Conservation (phyloP, 2,797 vertebrate genomes). For the Siniperca undulata region DNA sequence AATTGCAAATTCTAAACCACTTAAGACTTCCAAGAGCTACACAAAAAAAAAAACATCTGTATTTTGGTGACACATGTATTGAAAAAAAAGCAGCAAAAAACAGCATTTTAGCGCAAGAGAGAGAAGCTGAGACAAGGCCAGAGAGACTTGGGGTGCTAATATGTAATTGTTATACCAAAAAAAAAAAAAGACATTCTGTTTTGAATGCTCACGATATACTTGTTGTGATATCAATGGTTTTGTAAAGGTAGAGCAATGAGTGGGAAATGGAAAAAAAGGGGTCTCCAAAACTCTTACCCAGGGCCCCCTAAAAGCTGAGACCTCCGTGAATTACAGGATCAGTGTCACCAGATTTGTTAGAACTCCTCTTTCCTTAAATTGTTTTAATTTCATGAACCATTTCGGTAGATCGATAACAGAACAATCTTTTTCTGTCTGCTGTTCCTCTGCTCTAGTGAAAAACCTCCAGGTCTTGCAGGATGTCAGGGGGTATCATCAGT, state of each 20-base stretch:
- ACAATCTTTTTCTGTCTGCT: background rate
- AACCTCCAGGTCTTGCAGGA: slow-evolving; percentile 4
- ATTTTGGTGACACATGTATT: background rate
- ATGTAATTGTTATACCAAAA: background rate
- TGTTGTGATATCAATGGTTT: background rate
- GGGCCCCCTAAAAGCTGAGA: background rate
- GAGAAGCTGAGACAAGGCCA: background rate
- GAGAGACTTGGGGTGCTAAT: background rate
- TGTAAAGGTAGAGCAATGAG: background rate
- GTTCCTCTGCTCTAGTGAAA: background rate
- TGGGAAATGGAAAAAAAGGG: background rate
- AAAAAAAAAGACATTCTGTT: background rate
- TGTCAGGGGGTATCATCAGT: slow-evolving; percentile 29
- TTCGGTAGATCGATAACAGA: background rate
- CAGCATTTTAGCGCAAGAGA: background rate
- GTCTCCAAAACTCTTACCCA: background rate
- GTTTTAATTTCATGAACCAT: slow-evolving; percentile 1
- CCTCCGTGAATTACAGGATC: background rate
- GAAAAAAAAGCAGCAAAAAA: background rate
- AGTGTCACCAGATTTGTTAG: background rate
- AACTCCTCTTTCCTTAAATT: background rate
- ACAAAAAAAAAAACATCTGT: background rate
- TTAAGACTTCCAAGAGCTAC: background rate
- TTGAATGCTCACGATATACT: background rate
- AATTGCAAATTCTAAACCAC: slow-evolving; percentile 3